Conservation (phyloP, 2,797 vertebrate genomes). For the Pteronotus mesoamericanus region DNA sequence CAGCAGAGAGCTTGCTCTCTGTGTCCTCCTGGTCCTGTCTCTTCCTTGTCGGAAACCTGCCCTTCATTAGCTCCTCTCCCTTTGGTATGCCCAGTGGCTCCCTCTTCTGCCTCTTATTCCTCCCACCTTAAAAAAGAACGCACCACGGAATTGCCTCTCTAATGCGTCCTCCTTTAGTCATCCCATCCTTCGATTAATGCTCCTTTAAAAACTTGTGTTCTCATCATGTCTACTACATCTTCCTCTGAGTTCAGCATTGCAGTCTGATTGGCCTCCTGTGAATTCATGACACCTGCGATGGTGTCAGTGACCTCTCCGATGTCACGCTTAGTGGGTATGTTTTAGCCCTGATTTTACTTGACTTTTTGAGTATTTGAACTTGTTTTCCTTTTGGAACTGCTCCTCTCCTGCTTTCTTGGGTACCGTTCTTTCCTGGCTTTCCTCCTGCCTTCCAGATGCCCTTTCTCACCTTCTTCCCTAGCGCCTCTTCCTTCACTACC, state of each 20-base stretch:
- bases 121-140: neutral
- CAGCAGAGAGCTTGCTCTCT: neutral
- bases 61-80: neutral
- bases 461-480: neutral
- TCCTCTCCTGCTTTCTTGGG: neutral
- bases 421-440: neutral
- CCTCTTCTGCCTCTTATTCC: neutral
- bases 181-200: neutral
- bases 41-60: neutral
- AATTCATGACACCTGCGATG: too few relatives aligned
- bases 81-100: neutral
- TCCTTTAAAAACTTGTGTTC: neutral
- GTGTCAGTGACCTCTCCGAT: neutral
- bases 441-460: neutral
- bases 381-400: neutral
- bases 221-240: neutral
- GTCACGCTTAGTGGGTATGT: fast-evolving
- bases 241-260: neutral
- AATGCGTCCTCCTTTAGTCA: neutral
- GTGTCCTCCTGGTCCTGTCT: neutral
- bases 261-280: neutral
- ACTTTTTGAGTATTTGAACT: neutral
- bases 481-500: neutral
- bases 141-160: neutral
- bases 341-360: neutral